These are phyloP conservation scores for Ceratosolen solmsi DNA, from an alignment of 1,140 invertebrate genomes.

Conservation along the genomic window DNA sequence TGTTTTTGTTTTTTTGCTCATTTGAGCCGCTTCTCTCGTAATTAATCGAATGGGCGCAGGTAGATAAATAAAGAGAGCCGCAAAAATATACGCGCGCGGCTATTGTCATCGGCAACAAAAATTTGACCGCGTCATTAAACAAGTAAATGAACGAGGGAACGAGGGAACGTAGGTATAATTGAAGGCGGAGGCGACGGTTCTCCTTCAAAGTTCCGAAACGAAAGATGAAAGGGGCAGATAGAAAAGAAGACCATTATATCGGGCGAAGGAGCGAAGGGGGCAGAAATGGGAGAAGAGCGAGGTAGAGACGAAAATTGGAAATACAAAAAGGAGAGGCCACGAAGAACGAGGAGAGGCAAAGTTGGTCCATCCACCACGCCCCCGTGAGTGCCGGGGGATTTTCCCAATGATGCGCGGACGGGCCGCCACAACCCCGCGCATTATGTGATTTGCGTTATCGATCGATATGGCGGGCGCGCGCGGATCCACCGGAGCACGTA, in stretches of 20 bases:
- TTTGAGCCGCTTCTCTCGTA: too few relatives aligned
- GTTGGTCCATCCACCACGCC: neutral
- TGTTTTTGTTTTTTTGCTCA: too few relatives aligned
- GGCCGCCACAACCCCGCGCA: too few relatives aligned
- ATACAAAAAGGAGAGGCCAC: neutral
- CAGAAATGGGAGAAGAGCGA: neutral
- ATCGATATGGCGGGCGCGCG: too few relatives aligned
- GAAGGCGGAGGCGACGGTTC: slow-evolving; percentile 22
- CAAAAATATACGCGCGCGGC: neutral
- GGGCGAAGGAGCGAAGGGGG: neutral
- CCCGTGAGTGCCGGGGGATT: too few relatives aligned
- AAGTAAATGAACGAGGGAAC: slow-evolving; percentile 17
- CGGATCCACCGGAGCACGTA: too few relatives aligned
- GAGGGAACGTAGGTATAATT: slow-evolving; percentile 14
- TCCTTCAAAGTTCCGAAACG: slow-evolving; percentile 26
- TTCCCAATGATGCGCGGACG: neutral
- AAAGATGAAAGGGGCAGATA: slow-evolving; percentile 19
- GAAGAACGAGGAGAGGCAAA: neutral
- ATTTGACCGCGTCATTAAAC: slow-evolving; percentile 27
- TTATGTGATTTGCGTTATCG: too few relatives aligned
- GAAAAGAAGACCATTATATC: slow-evolving; percentile 21
- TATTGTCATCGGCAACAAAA: slow-evolving; percentile 18
- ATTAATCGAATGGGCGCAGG: neutral
- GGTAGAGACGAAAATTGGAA: neutral
- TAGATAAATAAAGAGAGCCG: neutral